phyloP scores from a whole-genome alignment of 1,140 invertebrate species.

The Varroa destructor region DNA sequence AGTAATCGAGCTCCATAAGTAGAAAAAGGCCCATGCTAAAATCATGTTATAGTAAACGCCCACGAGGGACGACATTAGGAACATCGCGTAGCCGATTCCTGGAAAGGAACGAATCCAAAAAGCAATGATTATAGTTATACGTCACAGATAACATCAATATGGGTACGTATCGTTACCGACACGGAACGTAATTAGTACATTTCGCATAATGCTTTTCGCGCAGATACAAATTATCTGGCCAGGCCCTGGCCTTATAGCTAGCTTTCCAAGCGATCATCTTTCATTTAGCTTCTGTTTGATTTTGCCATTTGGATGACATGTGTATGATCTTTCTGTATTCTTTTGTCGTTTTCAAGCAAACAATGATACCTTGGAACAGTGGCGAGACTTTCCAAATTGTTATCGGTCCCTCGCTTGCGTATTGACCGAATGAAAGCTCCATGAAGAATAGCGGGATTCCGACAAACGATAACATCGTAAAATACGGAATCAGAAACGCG shows the following conservation, averaged over 20 bases:
- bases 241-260: too few species aligned
- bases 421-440: conserved; percentile 47
- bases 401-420: conserved; percentile 45
- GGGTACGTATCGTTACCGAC: not conserved
- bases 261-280: too few species aligned
- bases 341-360: not conserved
- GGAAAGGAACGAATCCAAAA: not conserved
- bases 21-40: conserved; percentile 48
- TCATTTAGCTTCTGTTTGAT: too few species aligned
- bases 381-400: conserved; percentile 49
- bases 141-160: not conserved
- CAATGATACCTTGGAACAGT: conserved; percentile 45
- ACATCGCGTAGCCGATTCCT: conserved; percentile 39
- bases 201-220: not conserved
- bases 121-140: conserved; percentile 5
- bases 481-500: conserved; percentile 90
- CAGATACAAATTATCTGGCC: too few species aligned
- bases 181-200: not conserved
- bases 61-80: conserved; percentile 40
- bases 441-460: conserved; percentile 65
- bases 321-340: too few species aligned
- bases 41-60: conserved; percentile 50
- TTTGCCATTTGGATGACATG: too few species aligned
- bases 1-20: conserved; percentile 40
- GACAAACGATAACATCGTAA: conserved; percentile 79